These are phyloP conservation scores for Sandelia bainsii DNA, from an alignment of 2,797 vertebrate genomes.

Conservation along the genomic window DNA sequence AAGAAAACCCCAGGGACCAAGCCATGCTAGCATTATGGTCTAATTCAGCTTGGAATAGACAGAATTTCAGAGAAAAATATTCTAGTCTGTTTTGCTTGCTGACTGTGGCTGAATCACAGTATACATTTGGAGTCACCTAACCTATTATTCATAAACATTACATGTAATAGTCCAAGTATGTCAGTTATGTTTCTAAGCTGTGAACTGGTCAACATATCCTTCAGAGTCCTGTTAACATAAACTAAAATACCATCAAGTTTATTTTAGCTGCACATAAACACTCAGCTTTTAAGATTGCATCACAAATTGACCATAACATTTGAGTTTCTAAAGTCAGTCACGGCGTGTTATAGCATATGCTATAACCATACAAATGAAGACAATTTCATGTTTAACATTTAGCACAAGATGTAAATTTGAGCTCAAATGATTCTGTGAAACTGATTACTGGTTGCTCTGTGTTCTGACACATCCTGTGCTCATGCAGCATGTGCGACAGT, in stretches of 20 bases:
- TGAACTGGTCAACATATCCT: slow-evolving; percentile 46
- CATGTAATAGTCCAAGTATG: slow-evolving; percentile 23
- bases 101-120: slow-evolving; percentile 43
- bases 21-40: slow-evolving; percentile 74
- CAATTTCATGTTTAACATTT: slow-evolving; percentile 77
- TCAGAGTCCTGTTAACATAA: slow-evolving; percentile 49
- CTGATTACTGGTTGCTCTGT: slow-evolving; percentile 79
- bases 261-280: slow-evolving; percentile 62
- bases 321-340: slow-evolving; percentile 67
- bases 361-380: slow-evolving; percentile 80
- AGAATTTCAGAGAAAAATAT: slow-evolving; percentile 57
- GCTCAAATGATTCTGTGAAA: slow-evolving; percentile 77
- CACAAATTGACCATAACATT: slow-evolving; percentile 75
- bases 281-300: slow-evolving; percentile 61
- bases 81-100: slow-evolving; percentile 45
- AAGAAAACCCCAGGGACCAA: slow-evolving; percentile 75
- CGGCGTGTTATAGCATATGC: slow-evolving; percentile 53
- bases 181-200: slow-evolving; percentile 32
- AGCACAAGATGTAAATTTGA: slow-evolving; percentile 74
- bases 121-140: slow-evolving; percentile 40
- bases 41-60: slow-evolving; percentile 70
- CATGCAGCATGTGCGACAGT: slow-evolving; percentile 80
- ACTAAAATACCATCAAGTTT: slow-evolving; percentile 56
- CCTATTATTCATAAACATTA: slow-evolving; percentile 47
- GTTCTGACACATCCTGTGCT: slow-evolving; percentile 79